Evolutionary conservation across 2,888 invertebrate species (phyloP), one percentile per base, ranked within the genome.

Genomic region (Disparrhopalites patrizii): DNA sequence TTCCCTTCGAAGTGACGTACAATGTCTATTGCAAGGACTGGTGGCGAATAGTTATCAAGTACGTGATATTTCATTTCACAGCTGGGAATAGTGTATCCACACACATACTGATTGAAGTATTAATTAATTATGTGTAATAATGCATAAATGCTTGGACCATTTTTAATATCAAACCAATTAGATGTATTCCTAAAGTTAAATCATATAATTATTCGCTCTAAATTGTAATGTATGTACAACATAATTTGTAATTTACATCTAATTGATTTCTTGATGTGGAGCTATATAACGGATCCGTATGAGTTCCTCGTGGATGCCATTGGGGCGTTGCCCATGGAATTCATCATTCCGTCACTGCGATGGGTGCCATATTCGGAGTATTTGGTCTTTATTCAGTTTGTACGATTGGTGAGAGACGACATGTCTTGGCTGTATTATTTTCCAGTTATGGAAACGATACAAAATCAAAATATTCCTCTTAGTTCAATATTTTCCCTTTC

Each of bases 1-100:
- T 62, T 3, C 70, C 72, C 0, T 70, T 56, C 33, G 61, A 69
- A 67, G 60, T 68, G 15, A 57, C 58, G 0, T 58, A 65, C 10
- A 64, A 66, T 3, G 30, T 3, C 1, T 55, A 63, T 28, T 70
- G 64, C 51, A 64, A 64, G 31, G 57, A 43, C 0, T 64, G 31
- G 31, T 15, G 36, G 8, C 30, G 27, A 23, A 64, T 64, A 10
- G 31, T 31, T 36, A 25, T 64, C 50, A 57, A 43, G 57, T 64
- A 31, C 36, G 60, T n/a, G n/a, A n/a, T n/a, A n/a, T n/a, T n/a
- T n/a, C n/a, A n/a, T n/a, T n/a, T n/a, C n/a, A n/a, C n/a, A n/a
- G n/a, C n/a, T n/a, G n/a, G n/a, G n/a, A n/a, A n/a, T n/a, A n/a
- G n/a, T n/a, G n/a, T n/a, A n/a, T n/a, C n/a, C n/a, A n/a, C n/a